Base-by-base conservation (phyloP, 2,113 vertebrate species). In the Eurypyga helias region DNA sequence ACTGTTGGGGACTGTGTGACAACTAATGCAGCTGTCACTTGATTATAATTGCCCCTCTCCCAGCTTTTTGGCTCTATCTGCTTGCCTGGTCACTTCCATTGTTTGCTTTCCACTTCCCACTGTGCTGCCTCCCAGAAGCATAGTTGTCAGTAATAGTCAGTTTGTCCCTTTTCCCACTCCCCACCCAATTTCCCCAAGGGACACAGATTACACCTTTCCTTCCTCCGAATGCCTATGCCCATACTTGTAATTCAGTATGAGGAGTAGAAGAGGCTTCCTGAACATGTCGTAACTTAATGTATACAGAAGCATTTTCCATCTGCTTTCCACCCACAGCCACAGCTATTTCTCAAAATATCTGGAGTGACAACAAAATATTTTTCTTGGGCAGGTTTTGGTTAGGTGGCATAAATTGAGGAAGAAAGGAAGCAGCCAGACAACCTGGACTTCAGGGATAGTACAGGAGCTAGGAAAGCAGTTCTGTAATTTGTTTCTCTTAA, bases 11-110 rank as follows among this genome's bases (percentile, higher is more conserved):
- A 4, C 66, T 26, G 17, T 57, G 79, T 93, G 91, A 91, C 91
- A 93, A 15, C 54, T 87, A 66, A 73, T 92, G 91, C 93, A 96
- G 93, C 91, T 95, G 94, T 86, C 85, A 65, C 62, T 88, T 93
- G 65, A 80, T 75, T 66, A 29, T 82, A 28, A 18, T 43, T 23
- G 54, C 38, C 31, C 17, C 26, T 13, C 11, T 67, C 38, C 25
- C 45, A 86, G 62, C 31, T 51, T 90, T 96, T 95, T 95, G 86
- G 62, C 79, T 96, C 49, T 58, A 89, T 95, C 89, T 96, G 86
- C 76, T 91, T 89, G 80, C 72, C 19, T 84, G 89, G 91, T 96
- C 93, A 81, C 72, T 95, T 93, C 31, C 52, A 84, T 85, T 87
- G 85, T 94, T 93, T 94, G 81, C n/a, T 88, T 95, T 93, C 51